These are phyloP conservation scores for Ormyrus thymus DNA, from an alignment of 2,888 invertebrate genomes.

Conservation along the genomic window DNA sequence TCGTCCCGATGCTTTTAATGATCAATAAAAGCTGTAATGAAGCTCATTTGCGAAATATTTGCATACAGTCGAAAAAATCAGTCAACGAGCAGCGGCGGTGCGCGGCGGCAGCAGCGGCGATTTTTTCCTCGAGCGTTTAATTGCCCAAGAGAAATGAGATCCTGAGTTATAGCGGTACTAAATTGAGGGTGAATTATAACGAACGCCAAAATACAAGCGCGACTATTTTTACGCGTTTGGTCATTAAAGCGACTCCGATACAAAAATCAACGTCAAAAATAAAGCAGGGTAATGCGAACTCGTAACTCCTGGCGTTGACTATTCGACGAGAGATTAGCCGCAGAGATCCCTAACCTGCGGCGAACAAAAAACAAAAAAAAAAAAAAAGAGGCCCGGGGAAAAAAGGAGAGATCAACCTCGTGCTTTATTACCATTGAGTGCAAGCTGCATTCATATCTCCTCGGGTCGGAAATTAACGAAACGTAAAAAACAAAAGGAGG, in stretches of 20 bases:
- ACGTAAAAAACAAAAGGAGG: conserved; percentile 43
- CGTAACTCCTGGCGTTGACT: conserved; percentile 37
- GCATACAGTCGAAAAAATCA: conserved; percentile 36
- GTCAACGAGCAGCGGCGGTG: conserved; percentile 23
- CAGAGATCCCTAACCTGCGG: conserved; percentile 13
- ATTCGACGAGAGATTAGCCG: conserved; percentile 55
- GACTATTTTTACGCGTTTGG: conserved; percentile 51
- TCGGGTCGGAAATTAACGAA: conserved; percentile 60
- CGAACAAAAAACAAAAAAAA: conserved; percentile 10
- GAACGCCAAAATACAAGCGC: conserved; percentile 39
- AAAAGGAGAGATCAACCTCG: conserved; percentile 30
- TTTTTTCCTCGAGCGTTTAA: conserved; percentile 48
- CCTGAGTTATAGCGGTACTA: conserved; percentile 55
- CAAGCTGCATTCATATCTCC: conserved; percentile 50
- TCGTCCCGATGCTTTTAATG: neutral
- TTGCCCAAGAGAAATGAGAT: conserved; percentile 55
- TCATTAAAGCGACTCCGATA: conserved; percentile 49
- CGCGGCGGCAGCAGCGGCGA: neutral
- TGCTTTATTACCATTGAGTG: conserved; percentile 49
- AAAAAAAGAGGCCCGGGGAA: neutral
- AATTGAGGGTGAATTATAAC: conserved; percentile 57
- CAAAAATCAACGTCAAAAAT: conserved; percentile 51
- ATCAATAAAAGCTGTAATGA: neutral
- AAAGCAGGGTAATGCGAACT: conserved; percentile 38
- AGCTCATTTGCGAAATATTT: conserved; percentile 32